Evolutionary conservation across 2,113 vertebrate species (phyloP).

Genomic region (Larimichthys polyactis): DNA sequence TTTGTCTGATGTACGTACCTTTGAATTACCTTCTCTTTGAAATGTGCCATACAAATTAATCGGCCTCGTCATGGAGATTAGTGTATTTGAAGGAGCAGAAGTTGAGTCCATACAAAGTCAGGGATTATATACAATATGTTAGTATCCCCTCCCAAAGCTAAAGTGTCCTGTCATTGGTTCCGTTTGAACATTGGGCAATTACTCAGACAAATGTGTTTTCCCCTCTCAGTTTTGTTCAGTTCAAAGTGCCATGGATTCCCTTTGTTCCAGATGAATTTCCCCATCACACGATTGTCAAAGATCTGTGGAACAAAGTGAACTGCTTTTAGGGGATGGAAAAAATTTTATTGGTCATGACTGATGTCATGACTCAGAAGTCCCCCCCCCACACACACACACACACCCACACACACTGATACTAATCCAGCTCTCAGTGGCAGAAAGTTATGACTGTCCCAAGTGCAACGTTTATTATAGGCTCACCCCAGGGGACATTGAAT

Average conservation of each 20-base stretch:
- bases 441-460: slow-evolving; percentile 5
- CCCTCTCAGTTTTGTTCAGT: background rate
- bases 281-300: background rate
- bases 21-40: background rate
- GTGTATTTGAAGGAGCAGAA: background rate
- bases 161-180: background rate
- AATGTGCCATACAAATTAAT: background rate
- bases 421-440: slow-evolving; percentile 25
- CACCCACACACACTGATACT: background rate
- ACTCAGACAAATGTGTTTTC: background rate
- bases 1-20: background rate
- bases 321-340: background rate
- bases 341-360: slow-evolving; percentile 13
- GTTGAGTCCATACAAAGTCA: background rate
- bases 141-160: background rate
- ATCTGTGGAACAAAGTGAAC: background rate
- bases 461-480: slow-evolving; percentile 24
- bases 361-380: background rate
- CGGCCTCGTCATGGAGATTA: background rate
- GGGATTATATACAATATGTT: background rate
- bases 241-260: background rate
- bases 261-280: background rate
- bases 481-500: background rate
- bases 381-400: too few relatives aligned
- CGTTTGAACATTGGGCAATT: background rate